phyloP scores from a whole-genome alignment of 2,113 vertebrate species.

The Ahaetulla prasina region DNA sequence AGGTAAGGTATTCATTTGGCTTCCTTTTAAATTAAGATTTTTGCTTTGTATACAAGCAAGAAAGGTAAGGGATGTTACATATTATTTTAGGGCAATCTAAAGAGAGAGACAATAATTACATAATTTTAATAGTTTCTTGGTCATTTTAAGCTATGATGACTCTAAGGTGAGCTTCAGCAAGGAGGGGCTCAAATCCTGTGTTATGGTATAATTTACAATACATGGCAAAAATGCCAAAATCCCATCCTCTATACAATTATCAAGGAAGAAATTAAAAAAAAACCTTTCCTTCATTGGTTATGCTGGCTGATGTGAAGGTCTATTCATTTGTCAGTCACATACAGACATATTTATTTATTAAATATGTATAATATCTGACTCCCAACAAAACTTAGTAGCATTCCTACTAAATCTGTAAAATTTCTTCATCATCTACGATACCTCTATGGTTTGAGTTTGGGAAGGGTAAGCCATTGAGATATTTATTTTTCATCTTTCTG shows the following conservation, averaged over 20 bases:
- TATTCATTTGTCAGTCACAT: not conserved
- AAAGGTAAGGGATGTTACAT: not conserved
- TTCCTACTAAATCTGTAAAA: not conserved
- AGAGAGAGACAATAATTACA: not conserved
- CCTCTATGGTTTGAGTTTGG: not conserved
- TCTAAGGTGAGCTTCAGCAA: not conserved
- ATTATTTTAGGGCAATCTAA: not conserved
- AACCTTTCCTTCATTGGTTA: not conserved
- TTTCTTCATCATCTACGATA: not conserved
- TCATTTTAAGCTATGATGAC: not conserved
- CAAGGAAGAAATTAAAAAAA: no score
- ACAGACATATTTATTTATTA: not conserved
- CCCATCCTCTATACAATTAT: not conserved
- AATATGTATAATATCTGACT: not conserved
- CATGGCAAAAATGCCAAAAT: not conserved
- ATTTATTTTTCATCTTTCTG: not conserved
- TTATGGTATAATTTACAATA: not conserved
- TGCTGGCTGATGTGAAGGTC: not conserved
- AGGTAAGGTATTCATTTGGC: not conserved
- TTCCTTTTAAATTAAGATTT: not conserved
- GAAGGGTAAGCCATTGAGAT: not conserved
- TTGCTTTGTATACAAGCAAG: not conserved
- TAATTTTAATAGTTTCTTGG: not conserved
- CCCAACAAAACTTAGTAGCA: not conserved
- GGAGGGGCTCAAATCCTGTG: not conserved